Evolutionary conservation across 1,140 invertebrate species (phyloP).

Genomic region (Calycopis cecrops): DNA sequence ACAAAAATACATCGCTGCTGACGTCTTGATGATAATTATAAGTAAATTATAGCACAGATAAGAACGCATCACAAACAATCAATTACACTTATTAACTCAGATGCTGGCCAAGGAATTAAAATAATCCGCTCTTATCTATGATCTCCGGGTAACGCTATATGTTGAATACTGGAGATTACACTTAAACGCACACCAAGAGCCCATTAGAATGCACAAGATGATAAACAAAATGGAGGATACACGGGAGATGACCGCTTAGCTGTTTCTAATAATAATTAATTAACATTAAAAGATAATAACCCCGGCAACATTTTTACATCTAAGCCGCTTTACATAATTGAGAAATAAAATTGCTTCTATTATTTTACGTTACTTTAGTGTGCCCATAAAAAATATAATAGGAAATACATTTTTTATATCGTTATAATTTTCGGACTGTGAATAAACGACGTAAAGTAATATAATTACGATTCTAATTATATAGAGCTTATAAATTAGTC

Average conservation of each 20-base stretch:
- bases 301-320: not conserved
- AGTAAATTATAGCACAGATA: not conserved
- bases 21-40: not conserved
- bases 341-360: constrained; percentile 9
- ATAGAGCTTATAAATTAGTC: constrained; percentile 9
- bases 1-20: not conserved
- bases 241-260: not conserved
- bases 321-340: constrained; percentile 4
- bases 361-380: constrained; percentile 5
- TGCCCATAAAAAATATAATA: constrained; percentile 7
- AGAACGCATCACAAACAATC: not conserved
- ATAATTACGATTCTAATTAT: constrained; percentile 6
- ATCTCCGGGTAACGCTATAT: constrained; percentile 3
- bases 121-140: not conserved
- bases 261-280: constrained; percentile 9
- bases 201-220: constrained; percentile 2
- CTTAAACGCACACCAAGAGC: not conserved
- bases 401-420: not conserved
- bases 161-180: not conserved
- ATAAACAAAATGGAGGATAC: constrained; percentile 2
- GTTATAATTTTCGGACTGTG: not conserved
- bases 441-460: not conserved
- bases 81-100: not conserved
- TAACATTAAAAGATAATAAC: constrained; percentile 7
- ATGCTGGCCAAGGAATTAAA: constrained; percentile 1